Base-by-base conservation (phyloP, 2,888 invertebrate species). In the Lamellibrachia satsuma region DNA sequence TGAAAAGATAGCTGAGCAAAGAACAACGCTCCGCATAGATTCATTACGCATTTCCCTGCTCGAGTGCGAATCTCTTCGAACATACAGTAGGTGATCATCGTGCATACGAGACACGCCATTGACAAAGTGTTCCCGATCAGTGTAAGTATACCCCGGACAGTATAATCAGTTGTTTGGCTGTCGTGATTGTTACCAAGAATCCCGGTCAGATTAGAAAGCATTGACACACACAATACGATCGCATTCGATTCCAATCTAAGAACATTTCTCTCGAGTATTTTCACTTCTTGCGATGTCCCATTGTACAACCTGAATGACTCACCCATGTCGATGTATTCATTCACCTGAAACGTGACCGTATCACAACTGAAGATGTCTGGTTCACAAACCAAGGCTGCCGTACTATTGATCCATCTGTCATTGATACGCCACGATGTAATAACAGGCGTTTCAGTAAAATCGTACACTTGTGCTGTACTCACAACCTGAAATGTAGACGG, bases 291-390 rank as follows among this genome's bases (percentile, higher is more conserved):
- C 75, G 22, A 22, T 1, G 75, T 75, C n/a, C 75, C 75, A 22
- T 75, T 15, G n/a, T 22, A 75, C 75, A 75, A 2, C 75, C 15
- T 6, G 22, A 75, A 4, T 22, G 75, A 75, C 75, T 6, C 75
- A 4, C 75, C 75, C 15, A 6, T 75, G 75, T 75, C 75, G 15
- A 15, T 22, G 22, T 75, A 75, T 11, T 75, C 75, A n/a, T 75
- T 22, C 75, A 6, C 22, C 75, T 75, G 75, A 75, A 75, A 75
- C 22, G 75, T 75, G 75, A 75, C 75, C 75, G 75, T 75, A 11
- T n/a, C 75, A 75, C 75, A 75, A 75, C 75, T 75, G 75, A 75
- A 22, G 15, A 75, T 75, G n/a, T 75, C 75, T 75, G 75, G 75
- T n/a, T 75, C 75, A 22, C 75, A 75, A 11, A 75, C 75, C 22